Conservation (phyloP, 2,888 invertebrate species). For the Phrixothrix hirtus region DNA sequence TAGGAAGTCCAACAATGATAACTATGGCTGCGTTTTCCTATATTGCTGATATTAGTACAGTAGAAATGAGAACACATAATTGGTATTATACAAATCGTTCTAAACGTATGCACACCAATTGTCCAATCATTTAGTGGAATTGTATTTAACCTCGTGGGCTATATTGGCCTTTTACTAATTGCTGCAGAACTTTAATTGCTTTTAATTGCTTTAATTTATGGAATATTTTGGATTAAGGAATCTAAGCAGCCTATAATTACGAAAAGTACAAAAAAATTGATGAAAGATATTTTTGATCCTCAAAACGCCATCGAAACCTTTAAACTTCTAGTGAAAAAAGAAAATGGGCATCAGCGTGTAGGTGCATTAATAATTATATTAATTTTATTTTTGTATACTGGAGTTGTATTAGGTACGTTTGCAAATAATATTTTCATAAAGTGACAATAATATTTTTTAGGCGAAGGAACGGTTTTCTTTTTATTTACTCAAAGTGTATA, state of each 20-base stretch:
- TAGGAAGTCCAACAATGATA: constrained; percentile 61
- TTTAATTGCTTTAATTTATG: constrained; percentile 45
- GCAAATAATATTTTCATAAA: constrained; percentile 11
- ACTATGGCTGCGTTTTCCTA: constrained; percentile 53
- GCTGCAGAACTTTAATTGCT: constrained; percentile 44
- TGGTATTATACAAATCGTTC: constrained; percentile 59
- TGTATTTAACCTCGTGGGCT: constrained; percentile 45
- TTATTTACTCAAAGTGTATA: constrained; percentile 63
- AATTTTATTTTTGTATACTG: constrained; percentile 23
- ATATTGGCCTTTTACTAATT: constrained; percentile 45
- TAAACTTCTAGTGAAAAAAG: constrained; percentile 38
- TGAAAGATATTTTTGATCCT: constrained; percentile 46
- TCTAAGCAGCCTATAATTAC: constrained; percentile 12
- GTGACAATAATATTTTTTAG: constrained; percentile 55
- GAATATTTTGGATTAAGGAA: constrained; percentile 49
- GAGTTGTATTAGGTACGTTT: constrained; percentile 43
- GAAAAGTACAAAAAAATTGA: constrained; percentile 29
- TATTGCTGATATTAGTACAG: constrained; percentile 56
- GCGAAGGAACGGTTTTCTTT: constrained; percentile 64
- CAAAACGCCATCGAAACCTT: constrained; percentile 44
- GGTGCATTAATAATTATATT: constrained; percentile 43
- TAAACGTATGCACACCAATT: constrained; percentile 43
- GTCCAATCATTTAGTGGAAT: constrained; percentile 47
- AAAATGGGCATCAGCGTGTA: constrained; percentile 42
- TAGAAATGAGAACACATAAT: constrained; percentile 65